A percentile compares a stretch with the other conserved stretches of the same genome.
Conservation (phyloP, 2,888 invertebrate species). For the Horisme vitalbata region DNA sequence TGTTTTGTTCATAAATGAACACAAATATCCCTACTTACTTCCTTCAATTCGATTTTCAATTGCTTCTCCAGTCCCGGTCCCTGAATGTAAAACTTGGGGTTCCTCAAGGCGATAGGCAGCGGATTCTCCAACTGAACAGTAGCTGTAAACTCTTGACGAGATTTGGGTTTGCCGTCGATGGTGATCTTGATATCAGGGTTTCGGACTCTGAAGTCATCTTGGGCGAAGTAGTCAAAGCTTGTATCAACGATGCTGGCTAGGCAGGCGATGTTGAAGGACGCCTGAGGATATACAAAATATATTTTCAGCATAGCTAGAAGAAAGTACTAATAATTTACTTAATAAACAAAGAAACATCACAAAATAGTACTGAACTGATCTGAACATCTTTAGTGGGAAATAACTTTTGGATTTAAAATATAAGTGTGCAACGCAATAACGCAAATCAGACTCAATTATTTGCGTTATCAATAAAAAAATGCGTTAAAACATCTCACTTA, state of each 20-base stretch:
- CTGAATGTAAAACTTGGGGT: slow-evolving; percentile 90
- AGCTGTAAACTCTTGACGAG: slow-evolving; percentile 79
- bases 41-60: slow-evolving; percentile 86
- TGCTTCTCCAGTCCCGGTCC: slow-evolving; percentile 91
- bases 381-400: too few species aligned
- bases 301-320: too few species aligned
- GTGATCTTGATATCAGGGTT: slow-evolving; percentile 94
- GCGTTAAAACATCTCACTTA: not conserved
- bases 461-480: too few species aligned
- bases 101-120: slow-evolving; percentile 89
- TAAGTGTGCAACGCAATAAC: too few species aligned
- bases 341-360: too few species aligned
- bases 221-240: slow-evolving; percentile 93
- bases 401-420: too few species aligned
- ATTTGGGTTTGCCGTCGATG: slow-evolving; percentile 80
- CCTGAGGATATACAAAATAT: slow-evolving; percentile 55
- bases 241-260: slow-evolving; percentile 90
- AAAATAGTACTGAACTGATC: too few species aligned
- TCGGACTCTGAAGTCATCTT: slow-evolving; percentile 94
- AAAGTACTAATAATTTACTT: too few species aligned
- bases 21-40: too few species aligned
- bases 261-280: slow-evolving; percentile 92
- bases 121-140: slow-evolving; percentile 91
- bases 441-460: too few species aligned
- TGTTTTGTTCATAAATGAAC: too few species aligned